Conservation (phyloP, 2,113 vertebrate species). For the Sprattus sprattus region DNA sequence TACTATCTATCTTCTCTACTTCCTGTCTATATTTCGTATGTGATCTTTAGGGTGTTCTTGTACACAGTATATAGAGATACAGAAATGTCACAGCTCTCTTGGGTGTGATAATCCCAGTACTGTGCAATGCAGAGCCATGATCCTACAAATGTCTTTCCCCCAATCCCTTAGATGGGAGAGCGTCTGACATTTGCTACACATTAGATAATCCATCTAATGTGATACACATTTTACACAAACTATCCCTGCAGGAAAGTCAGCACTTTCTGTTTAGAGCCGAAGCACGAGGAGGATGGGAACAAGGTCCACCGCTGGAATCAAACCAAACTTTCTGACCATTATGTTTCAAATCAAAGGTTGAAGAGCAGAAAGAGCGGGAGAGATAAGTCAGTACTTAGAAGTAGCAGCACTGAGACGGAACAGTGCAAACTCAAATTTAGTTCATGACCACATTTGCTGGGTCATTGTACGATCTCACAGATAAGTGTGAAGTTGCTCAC, state of each 20-base stretch:
- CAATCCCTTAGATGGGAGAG: background rate
- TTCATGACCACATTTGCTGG: background rate
- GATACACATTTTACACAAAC: background rate
- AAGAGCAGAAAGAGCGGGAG: too few species aligned
- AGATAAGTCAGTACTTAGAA: too few species aligned
- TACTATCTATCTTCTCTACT: background rate
- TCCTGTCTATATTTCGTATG: background rate
- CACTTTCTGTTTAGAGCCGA: background rate
- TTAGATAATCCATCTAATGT: background rate
- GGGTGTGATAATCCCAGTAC: background rate
- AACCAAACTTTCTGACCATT: too few species aligned
- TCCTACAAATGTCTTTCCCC: background rate
- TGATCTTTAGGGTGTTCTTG: background rate
- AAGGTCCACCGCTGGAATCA: too few species aligned
- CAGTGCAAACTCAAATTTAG: background rate
- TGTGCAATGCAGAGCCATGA: background rate
- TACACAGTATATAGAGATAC: too few species aligned
- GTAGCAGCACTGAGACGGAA: too few species aligned
- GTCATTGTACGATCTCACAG: background rate
- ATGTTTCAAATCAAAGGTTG: background rate
- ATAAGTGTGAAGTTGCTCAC: background rate
- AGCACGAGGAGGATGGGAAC: background rate
- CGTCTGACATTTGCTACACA: background rate
- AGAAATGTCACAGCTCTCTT: background rate
- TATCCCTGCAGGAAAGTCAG: background rate